Conservation (phyloP, 2,113 vertebrate species). For the Callipepla californica region DNA sequence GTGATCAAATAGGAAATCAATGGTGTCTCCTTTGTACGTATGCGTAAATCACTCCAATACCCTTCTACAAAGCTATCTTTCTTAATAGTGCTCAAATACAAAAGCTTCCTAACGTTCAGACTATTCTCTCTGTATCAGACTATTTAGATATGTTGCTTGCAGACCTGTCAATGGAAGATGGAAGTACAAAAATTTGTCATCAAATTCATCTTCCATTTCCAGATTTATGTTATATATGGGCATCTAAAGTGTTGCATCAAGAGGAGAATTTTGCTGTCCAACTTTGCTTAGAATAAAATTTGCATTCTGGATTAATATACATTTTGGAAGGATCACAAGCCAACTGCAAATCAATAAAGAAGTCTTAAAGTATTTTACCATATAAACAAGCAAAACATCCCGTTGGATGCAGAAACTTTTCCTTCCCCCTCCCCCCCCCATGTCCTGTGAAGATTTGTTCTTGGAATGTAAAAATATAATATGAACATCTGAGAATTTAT, state of each 20-base stretch:
- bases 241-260: conserved; percentile 23
- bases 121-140: background rate
- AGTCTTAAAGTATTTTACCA: background rate
- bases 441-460: background rate
- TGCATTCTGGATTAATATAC: background rate
- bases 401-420: background rate
- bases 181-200: conserved; percentile 49
- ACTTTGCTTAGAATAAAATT: conserved; percentile 12
- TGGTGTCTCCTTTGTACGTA: background rate
- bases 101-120: background rate
- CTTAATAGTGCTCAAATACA: conserved; percentile 8
- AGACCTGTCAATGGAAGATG: background rate
- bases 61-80: background rate
- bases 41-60: background rate
- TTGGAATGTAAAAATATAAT: conserved; percentile 11
- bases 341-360: background rate
- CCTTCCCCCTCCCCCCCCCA: background rate
- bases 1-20: conserved; percentile 1
- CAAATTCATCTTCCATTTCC: conserved; percentile 26
- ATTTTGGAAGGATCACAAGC: conserved; percentile 9
- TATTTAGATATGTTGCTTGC: conserved; percentile 32
- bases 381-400: background rate
- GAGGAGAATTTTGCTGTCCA: conserved; percentile 13
- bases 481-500: conserved; percentile 37
- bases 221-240: background rate